A percentile compares a stretch with the other conserved stretches of the same genome.
These are phyloP conservation scores for Drosophila nebulosa DNA, from an alignment of 1,140 invertebrate species.

Conservation along the genomic window DNA sequence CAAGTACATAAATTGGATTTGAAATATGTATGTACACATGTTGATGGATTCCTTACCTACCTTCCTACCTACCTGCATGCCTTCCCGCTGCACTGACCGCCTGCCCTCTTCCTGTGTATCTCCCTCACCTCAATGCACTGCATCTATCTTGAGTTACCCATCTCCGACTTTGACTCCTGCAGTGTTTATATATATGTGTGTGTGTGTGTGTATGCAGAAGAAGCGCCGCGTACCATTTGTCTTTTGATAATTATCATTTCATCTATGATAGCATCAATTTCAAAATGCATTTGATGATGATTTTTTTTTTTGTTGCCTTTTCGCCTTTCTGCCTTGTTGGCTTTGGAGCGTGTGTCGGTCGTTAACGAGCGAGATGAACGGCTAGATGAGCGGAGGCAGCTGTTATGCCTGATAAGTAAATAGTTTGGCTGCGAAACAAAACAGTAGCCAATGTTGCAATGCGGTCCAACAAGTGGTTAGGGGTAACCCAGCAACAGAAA, in stretches of 20 bases:
- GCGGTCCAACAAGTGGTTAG: conserved; percentile 2
- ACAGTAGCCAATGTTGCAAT: conserved; percentile 51
- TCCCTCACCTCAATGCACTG: not conserved
- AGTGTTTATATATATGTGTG: not conserved
- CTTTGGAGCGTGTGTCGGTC: conserved; percentile 61
- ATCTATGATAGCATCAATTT: conserved; percentile 75
- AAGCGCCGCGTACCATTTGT: conserved; percentile 63
- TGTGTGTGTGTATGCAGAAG: conserved; percentile 6
- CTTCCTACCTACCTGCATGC: not conserved
- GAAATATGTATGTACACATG: conserved; percentile 78
- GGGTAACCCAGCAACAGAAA: conserved; percentile 16
- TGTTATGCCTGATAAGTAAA: conserved; percentile 65
- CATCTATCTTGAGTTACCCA: not conserved
- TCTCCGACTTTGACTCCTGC: conserved; percentile 11
- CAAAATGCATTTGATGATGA: conserved; percentile 74
- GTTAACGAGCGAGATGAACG: conserved; percentile 53
- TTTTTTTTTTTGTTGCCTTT: conserved; percentile 33
- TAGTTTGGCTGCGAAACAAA: conserved; percentile 43
- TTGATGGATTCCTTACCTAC: conserved; percentile 68
- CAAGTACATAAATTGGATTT: conserved; percentile 78
- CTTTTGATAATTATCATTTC: conserved; percentile 77
- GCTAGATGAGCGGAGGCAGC: conserved; percentile 27
- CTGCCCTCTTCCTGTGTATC: not conserved
- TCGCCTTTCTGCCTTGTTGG: not conserved
- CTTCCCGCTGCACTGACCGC: not conserved